Evolutionary conservation across 1,140 invertebrate genomes (phyloP), one percentile per base, ranked within the genome.

Genomic region (Drosophila dunni): DNA sequence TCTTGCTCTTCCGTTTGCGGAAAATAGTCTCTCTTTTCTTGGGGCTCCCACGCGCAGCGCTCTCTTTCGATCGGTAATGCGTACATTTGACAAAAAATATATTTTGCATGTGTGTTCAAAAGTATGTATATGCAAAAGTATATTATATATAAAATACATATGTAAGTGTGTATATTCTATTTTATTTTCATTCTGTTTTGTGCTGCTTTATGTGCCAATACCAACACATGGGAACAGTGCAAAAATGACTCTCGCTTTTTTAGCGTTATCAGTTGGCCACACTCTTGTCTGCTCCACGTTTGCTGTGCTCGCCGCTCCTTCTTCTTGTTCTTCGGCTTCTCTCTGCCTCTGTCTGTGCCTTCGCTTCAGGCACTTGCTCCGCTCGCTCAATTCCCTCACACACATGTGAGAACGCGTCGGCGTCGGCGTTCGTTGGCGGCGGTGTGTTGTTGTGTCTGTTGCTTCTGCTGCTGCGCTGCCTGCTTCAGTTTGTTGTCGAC

Each of bases 211-310:
- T 71, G 24, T 51, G 24, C 61, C 15, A 58, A 60, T 24, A 48
- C 17, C 13, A 50, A 64, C 24, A 46, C 38, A 45, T 38, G 24
- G 13, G 33, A 44, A 10, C 24, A 58, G 51, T 36, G 65, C 63
- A 51, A 75, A 72, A 68, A 65, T 65, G 63, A 85, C 82, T 86
- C 83, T 88, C 83, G 79, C 63, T 85, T 86, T 75, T 77, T 83
- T 76, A 62, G 78, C 69, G 79, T 86, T 86, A 86, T 86, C 82
- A 86, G 76, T 86, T 67, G 74, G 74, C 46, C 29, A 54, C 42
- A 64, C 63, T 53, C 56, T 29, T 29, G 24, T 33, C 34, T 45
- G 61, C 66, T 64, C 68, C 36, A 58, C 53, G 62, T 29, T 71
- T 45, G 24, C 38, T 60, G 63, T 61, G 24, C 24, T 54, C 8